Conservation (phyloP, 2,113 vertebrate genomes). For the Rhinoptilus africanus region DNA sequence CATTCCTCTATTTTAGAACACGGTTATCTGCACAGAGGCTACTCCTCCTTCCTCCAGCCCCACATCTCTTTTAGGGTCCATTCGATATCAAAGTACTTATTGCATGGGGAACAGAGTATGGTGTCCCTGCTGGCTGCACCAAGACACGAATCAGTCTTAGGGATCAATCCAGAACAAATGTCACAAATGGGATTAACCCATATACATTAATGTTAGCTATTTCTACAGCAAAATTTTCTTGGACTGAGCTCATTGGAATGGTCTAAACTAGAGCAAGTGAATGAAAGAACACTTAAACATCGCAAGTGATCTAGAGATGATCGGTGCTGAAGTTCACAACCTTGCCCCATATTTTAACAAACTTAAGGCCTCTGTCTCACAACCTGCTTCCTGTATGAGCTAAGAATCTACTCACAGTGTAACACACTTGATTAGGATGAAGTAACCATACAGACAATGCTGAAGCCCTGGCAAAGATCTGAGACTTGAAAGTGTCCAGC, state of each 20-base stretch:
- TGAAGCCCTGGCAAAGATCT: not conserved
- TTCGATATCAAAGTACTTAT: not conserved
- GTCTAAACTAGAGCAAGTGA: not conserved
- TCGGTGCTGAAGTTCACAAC: not conserved
- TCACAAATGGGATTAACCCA: not conserved
- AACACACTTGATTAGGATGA: not conserved
- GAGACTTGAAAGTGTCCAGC: not conserved
- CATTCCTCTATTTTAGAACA: not conserved
- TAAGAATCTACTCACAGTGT: not conserved
- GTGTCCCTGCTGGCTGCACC: not conserved
- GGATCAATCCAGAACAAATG: not conserved
- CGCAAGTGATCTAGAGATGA: not conserved
- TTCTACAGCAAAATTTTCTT: not conserved
- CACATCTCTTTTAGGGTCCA: not conserved
- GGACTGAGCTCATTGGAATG: not conserved
- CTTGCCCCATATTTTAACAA: not conserved
- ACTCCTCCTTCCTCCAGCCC: not conserved
- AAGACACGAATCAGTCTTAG: not conserved
- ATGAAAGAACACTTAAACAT: not conserved
- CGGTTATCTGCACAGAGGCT: not conserved
- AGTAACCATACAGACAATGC: not conserved
- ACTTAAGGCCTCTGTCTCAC: not conserved
- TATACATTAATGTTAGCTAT: not conserved
- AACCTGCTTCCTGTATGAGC: not conserved
- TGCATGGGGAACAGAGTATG: not conserved